phyloP scores from a whole-genome alignment of 2,888 invertebrate genomes.

The Lydus trimaculatus region DNA sequence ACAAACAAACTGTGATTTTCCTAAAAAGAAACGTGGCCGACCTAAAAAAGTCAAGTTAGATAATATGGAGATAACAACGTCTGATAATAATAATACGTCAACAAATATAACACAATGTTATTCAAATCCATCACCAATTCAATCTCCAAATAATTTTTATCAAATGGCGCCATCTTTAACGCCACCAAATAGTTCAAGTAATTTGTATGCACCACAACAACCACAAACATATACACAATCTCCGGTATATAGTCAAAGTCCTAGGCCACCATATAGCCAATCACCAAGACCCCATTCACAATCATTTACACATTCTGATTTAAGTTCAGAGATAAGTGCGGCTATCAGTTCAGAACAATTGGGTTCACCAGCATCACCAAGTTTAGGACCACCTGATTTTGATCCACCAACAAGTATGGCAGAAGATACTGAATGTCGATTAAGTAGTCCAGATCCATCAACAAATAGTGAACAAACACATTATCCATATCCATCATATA shows the following conservation, averaged over 20 bases:
- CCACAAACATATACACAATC: conserved; percentile 55
- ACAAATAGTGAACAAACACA: conserved; percentile 56
- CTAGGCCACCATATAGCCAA: conserved; percentile 50
- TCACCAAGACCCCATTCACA: conserved; percentile 61
- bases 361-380: conserved; percentile 74
- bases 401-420: conserved; percentile 75
- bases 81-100: conserved; percentile 57
- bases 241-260: conserved; percentile 52
- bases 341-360: conserved; percentile 75
- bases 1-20: conserved; percentile 66
- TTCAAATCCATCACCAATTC: conserved; percentile 62
- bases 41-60: conserved; percentile 85
- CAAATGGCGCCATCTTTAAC: conserved; percentile 58
- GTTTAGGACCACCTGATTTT: conserved; percentile 71
- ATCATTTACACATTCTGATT: conserved; percentile 73
- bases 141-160: conserved; percentile 62
- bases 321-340: conserved; percentile 80
- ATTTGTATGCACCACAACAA: conserved; percentile 55
- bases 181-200: conserved; percentile 56
- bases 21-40: conserved; percentile 87
- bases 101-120: conserved; percentile 62
- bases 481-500: conserved; percentile 57
- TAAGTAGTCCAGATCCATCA: conserved; percentile 63
- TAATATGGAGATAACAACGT: conserved; percentile 62
- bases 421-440: conserved; percentile 63